phyloP scores from a whole-genome alignment of 1,140 invertebrate genomes.

The Ectropis grisescens region DNA sequence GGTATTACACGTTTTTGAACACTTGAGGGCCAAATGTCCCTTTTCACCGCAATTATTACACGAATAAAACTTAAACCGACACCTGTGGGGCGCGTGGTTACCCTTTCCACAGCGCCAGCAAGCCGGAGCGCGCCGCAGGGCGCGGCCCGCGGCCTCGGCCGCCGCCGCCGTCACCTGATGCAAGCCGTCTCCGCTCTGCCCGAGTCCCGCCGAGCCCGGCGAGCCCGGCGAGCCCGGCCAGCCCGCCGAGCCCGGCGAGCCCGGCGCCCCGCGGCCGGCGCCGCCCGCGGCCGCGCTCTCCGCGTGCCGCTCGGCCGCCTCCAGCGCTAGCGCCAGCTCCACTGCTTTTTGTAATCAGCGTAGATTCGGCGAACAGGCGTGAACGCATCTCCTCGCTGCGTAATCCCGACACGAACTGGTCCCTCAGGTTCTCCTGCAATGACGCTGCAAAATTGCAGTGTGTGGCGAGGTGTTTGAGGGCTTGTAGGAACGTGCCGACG shows the following conservation, averaged over 20 bases:
- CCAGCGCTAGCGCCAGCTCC: not conserved
- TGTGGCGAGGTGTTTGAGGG: conserved; percentile 16
- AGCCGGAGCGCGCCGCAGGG: not conserved
- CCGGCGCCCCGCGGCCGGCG: too few relatives aligned
- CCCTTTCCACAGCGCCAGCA: conserved; percentile 5
- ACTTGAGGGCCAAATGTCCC: too few relatives aligned
- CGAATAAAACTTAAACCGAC: too few relatives aligned
- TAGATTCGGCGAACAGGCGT: conserved; percentile 3
- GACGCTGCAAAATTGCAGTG: conserved; percentile 11
- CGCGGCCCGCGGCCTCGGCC: not conserved
- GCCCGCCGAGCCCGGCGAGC: too few relatives aligned
- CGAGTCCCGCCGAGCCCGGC: conserved; percentile 1
- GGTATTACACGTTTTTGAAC: too few relatives aligned
- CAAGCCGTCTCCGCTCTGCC: conserved; percentile 6
- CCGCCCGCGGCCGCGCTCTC: not conserved
- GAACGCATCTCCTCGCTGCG: conserved; percentile 8
- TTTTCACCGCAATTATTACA: conserved; percentile 8
- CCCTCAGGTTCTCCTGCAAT: conserved; percentile 13
- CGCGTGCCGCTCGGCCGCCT: not conserved
- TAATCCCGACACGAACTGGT: conserved; percentile 10
- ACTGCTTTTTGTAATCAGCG: conserved; percentile 2
- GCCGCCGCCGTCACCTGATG: conserved; percentile 7
- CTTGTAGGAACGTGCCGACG: too few relatives aligned
- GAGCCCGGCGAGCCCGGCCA: too few relatives aligned
- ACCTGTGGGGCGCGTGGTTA: too few relatives aligned